A percentile compares a stretch with the other conserved stretches of the same genome.
phyloP scores from a whole-genome alignment of 2,797 vertebrate genomes.

The Buceros bicornis region DNA sequence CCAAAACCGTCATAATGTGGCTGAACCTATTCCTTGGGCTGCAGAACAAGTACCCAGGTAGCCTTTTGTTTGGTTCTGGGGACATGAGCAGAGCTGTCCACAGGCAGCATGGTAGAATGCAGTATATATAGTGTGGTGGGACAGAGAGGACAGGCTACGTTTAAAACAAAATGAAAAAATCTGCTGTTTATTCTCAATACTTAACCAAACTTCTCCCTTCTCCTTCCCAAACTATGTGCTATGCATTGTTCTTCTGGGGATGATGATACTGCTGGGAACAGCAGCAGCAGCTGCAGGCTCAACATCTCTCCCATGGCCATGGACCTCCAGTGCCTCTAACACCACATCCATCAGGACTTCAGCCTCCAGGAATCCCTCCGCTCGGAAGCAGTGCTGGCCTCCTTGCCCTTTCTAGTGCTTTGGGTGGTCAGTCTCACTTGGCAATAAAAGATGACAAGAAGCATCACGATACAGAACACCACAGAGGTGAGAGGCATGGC shows the following conservation, averaged over 20 bases:
- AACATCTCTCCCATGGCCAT: slow-evolving; percentile 94
- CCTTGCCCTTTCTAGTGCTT: slow-evolving; percentile 91
- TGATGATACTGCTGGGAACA: slow-evolving; percentile 51
- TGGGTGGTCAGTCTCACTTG: slow-evolving; percentile 91
- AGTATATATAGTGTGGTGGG: not conserved
- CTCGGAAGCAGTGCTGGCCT: slow-evolving; percentile 92
- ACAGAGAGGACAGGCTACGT: not conserved
- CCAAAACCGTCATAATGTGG: not conserved
- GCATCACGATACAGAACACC: slow-evolving; percentile 90
- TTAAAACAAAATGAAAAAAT: not conserved
- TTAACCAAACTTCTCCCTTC: slow-evolving; percentile 63
- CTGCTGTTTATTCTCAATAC: not conserved
- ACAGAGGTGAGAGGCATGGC: slow-evolving; percentile 91
- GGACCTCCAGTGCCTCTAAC: slow-evolving; percentile 93
- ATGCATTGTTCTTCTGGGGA: not conserved
- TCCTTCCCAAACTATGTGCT: slow-evolving; percentile 17
- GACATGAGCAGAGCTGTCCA: not conserved
- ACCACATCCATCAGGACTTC: slow-evolving; percentile 92
- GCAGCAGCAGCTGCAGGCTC: slow-evolving; percentile 91
- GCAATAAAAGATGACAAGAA: slow-evolving; percentile 94
- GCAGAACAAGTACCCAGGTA: not conserved
- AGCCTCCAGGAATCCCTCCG: slow-evolving; percentile 89
- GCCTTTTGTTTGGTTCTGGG: not conserved
- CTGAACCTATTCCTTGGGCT: not conserved
- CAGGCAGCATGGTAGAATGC: not conserved